phyloP scores from a whole-genome alignment of 2,888 invertebrate species.

The Coelogynopora nodosa region DNA sequence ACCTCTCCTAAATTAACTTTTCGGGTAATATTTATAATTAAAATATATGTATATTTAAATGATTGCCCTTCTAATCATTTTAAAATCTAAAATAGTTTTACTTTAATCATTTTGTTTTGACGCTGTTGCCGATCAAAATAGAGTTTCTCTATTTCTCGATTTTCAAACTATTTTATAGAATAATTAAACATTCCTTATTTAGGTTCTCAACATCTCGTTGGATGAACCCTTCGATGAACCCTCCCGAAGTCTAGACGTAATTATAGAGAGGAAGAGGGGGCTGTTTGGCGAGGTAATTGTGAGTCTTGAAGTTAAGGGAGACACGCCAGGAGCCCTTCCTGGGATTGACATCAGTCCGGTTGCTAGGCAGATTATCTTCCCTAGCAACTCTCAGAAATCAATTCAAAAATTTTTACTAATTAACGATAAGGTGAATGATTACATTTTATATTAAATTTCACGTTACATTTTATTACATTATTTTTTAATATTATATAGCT shows the following conservation, averaged over 20 bases:
- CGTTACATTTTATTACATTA: too few relatives aligned
- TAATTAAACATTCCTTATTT: background rate
- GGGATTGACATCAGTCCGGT: background rate
- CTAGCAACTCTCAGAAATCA: background rate
- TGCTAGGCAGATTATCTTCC: background rate
- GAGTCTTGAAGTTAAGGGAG: background rate
- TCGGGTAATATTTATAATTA: too few relatives aligned
- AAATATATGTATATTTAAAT: too few relatives aligned
- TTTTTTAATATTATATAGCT: too few relatives aligned
- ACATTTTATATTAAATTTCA: too few relatives aligned
- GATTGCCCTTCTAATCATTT: too few relatives aligned
- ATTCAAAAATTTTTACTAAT: background rate
- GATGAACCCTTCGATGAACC: background rate
- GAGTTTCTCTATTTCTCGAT: too few relatives aligned
- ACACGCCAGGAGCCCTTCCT: background rate
- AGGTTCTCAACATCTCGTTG: background rate
- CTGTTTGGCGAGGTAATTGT: background rate
- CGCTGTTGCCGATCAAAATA: too few relatives aligned
- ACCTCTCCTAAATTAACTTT: too few relatives aligned
- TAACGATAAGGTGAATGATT: background rate
- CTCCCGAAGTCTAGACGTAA: background rate
- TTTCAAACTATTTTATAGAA: too few relatives aligned
- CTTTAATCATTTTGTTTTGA: too few relatives aligned
- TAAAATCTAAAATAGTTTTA: too few relatives aligned
- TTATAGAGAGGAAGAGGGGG: background rate